phyloP scores from a whole-genome alignment of 2,888 invertebrate species.

The Agrotis clavis region DNA sequence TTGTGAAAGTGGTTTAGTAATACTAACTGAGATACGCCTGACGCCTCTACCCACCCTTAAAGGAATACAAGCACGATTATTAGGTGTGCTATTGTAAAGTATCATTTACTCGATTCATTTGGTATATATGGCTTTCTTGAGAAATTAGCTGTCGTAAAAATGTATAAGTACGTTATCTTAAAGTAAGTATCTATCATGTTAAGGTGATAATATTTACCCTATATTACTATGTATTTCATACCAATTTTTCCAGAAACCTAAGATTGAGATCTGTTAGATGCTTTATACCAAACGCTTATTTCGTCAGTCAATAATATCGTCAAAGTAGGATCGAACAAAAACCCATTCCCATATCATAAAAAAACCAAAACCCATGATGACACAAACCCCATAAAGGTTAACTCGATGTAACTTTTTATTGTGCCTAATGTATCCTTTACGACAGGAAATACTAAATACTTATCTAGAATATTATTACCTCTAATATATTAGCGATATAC shows the following conservation, averaged over 20 bases:
- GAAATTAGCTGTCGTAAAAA: neutral
- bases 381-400: slow-evolving; percentile 56
- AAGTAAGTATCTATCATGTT: neutral
- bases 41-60: neutral
- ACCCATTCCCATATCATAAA: slow-evolving; percentile 27
- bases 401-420: slow-evolving; percentile 59
- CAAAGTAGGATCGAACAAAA: slow-evolving; percentile 17
- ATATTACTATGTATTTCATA: too few relatives aligned
- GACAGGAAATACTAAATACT: slow-evolving; percentile 63
- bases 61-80: too few relatives aligned
- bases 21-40: neutral
- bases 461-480: slow-evolving; percentile 60
- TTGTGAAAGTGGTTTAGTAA: neutral
- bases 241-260: neutral
- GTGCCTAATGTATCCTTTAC: slow-evolving; percentile 55
- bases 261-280: neutral
- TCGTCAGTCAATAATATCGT: slow-evolving; percentile 4
- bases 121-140: neutral
- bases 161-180: too few relatives aligned
- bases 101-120: too few relatives aligned
- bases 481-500: slow-evolving; percentile 62
- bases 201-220: neutral
- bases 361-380: slow-evolving; percentile 50
- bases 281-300: slow-evolving; percentile 1
- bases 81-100: too few relatives aligned